Conservation (phyloP, 2,888 invertebrate genomes). For the Drosophila nigricruria region DNA sequence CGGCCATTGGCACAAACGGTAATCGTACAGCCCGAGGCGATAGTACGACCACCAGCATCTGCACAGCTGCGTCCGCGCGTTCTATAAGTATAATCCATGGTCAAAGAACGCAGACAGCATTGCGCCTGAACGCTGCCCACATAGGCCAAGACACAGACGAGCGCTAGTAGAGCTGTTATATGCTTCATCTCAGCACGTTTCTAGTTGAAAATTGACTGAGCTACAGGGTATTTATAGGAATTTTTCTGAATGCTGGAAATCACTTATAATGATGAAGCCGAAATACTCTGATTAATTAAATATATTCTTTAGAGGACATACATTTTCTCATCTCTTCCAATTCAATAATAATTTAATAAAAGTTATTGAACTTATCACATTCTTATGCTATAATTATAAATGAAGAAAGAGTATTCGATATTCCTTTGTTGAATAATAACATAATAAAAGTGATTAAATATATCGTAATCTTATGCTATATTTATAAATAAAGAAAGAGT, state of each 20-base stretch:
- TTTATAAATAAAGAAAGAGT: too few relatives aligned
- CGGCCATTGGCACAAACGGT: constrained; percentile 7
- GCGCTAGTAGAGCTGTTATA: not conserved
- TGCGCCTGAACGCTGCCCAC: not conserved
- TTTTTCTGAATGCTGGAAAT: not conserved
- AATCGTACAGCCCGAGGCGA: not conserved
- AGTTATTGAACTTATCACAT: too few relatives aligned
- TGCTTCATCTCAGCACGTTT: not conserved
- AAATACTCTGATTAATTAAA: not conserved
- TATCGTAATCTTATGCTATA: too few relatives aligned
- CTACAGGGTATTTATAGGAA: not conserved
- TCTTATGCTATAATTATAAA: too few relatives aligned
- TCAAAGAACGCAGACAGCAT: not conserved
- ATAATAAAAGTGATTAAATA: too few relatives aligned
- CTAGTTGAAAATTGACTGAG: too few relatives aligned
- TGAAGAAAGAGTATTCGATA: too few relatives aligned
- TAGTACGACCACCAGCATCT: not conserved
- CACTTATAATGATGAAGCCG: not conserved
- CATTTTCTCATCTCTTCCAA: too few relatives aligned
- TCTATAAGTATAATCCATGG: not conserved
- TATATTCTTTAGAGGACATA: too few relatives aligned
- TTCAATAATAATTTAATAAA: too few relatives aligned
- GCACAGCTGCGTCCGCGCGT: not conserved
- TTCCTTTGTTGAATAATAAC: too few relatives aligned
- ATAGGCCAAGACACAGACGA: constrained; percentile 1